These are phyloP conservation scores for Adrianichthys oophorus DNA, from an alignment of 2,797 vertebrate genomes.

Conservation along the genomic window DNA sequence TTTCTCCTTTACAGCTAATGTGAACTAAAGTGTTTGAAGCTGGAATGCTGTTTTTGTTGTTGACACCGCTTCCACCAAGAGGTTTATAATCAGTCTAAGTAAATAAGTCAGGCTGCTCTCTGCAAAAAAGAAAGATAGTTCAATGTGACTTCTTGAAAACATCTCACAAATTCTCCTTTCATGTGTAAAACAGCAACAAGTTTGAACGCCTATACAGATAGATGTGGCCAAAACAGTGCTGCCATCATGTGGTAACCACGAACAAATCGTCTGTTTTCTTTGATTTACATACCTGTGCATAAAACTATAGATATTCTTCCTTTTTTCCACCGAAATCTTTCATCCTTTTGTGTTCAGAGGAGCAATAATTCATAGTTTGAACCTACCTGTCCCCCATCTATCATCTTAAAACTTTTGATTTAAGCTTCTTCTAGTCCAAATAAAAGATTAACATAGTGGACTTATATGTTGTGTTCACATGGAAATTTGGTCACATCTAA, in stretches of 20 bases:
- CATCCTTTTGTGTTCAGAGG: neutral
- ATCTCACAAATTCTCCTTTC: too few species aligned
- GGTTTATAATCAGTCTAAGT: too few species aligned
- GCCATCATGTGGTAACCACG: constrained; percentile 57
- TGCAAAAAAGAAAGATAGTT: too few species aligned
- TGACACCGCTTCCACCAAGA: too few species aligned
- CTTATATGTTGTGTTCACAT: neutral
- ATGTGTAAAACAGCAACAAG: neutral
- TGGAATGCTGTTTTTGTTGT: too few species aligned
- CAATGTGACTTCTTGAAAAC: too few species aligned
- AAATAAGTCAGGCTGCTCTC: too few species aligned
- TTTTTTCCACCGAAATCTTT: neutral
- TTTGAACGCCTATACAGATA: neutral
- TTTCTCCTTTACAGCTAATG: too few species aligned
- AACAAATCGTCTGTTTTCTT: neutral
- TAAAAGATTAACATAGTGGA: neutral
- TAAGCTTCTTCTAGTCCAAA: constrained; percentile 14
- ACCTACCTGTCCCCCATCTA: neutral
- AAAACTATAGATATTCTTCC: neutral
- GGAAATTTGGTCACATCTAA: neutral
- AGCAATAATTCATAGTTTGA: neutral
- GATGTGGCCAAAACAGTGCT: constrained; percentile 34
- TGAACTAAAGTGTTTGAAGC: too few species aligned
- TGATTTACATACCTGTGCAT: neutral
- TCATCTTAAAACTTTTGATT: neutral